phyloP scores from a whole-genome alignment of 2,113 vertebrate species.

The Microcebus ravelobensis region DNA sequence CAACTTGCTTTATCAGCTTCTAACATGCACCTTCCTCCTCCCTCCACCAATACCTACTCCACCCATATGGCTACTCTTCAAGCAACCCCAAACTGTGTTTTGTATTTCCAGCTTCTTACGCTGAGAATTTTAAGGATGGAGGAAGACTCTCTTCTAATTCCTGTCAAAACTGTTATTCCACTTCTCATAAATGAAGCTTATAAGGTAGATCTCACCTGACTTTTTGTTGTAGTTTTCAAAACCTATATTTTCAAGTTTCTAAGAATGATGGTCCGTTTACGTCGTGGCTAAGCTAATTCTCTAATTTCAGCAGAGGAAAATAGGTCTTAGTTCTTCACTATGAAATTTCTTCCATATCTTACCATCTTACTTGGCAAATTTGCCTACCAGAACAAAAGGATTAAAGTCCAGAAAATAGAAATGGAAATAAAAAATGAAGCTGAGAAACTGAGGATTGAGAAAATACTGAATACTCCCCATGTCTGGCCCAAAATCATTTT shows the following conservation, averaged over 20 bases:
- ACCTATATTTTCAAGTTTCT: slow-evolving; percentile 13
- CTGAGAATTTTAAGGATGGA: neutral
- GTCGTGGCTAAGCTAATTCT: neutral
- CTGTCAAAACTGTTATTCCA: neutral
- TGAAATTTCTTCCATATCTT: neutral
- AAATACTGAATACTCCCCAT: neutral
- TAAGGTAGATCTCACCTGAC: neutral
- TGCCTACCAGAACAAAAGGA: neutral
- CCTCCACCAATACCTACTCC: neutral
- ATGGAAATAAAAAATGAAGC: neutral
- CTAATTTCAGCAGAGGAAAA: slow-evolving; percentile 33
- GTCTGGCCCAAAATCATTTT: neutral
- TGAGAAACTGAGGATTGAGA: neutral
- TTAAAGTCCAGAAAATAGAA: slow-evolving; percentile 34
- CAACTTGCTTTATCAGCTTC: neutral
- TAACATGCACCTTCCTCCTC: neutral
- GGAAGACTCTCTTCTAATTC: neutral
- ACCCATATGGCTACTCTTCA: neutral
- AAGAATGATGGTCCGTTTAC: neutral
- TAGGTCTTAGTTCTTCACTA: neutral
- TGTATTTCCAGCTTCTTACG: neutral
- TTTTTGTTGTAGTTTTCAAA: neutral
- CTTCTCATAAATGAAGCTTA: neutral
- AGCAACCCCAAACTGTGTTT: neutral
- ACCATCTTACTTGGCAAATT: neutral